phyloP scores from a whole-genome alignment of 2,888 invertebrate genomes.

The Metacarcinus magister region DNA sequence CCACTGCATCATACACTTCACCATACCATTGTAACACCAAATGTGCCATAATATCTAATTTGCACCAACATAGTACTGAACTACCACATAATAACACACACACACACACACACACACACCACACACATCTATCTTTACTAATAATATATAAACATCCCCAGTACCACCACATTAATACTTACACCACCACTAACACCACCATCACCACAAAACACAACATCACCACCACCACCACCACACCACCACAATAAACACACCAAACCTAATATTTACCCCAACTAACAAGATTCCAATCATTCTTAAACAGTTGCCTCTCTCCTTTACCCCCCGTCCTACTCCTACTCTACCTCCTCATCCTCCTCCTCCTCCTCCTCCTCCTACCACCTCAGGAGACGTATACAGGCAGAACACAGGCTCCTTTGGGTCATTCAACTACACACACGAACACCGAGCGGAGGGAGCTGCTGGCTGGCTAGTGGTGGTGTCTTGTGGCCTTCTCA shows the following conservation, averaged over 20 bases:
- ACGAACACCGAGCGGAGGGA: not conserved
- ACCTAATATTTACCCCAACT: not conserved
- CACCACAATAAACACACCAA: not conserved
- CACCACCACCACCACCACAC: not conserved
- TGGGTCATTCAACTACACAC: slow-evolving; percentile 31
- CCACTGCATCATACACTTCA: no score
- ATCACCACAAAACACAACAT: not conserved
- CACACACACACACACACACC: not conserved
- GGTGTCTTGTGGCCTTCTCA: not conserved
- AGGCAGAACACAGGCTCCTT: slow-evolving; percentile 18
- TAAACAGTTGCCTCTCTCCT: not conserved
- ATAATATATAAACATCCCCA: no score
- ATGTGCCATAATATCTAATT: no score
- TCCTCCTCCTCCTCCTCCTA: not conserved
- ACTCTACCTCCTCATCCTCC: slow-evolving; percentile 16
- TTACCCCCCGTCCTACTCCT: not conserved
- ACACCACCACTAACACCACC: not conserved
- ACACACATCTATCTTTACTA: not conserved
- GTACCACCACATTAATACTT: not conserved
- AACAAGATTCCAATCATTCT: not conserved
- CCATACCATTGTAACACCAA: no score
- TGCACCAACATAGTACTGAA: no score
- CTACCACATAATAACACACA: no score
- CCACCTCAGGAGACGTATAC: not conserved
- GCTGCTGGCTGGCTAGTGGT: slow-evolving; percentile 1